A percentile compares a stretch with the other conserved stretches of the same genome.
phyloP scores from a whole-genome alignment of 2,797 vertebrate genomes.

The Phataginus tetradactyla region DNA sequence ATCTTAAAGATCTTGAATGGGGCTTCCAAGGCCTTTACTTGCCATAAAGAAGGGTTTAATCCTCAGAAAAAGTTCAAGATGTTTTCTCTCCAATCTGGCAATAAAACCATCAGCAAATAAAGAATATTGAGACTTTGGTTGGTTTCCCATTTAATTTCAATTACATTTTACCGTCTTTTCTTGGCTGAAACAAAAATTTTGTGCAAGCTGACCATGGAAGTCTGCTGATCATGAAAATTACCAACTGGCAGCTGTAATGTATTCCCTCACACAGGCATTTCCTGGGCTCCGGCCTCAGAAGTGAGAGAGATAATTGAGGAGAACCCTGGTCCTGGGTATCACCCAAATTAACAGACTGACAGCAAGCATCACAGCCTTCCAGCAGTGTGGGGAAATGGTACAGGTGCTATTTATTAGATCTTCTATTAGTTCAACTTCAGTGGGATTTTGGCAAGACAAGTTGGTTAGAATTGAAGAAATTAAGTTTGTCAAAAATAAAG shows the following conservation, averaged over 20 bases:
- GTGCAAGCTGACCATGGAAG: neutral
- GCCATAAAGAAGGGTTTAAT: neutral
- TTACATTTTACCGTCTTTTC: neutral
- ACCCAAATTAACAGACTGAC: neutral
- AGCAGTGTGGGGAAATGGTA: neutral
- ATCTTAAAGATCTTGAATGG: neutral
- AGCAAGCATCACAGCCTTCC: neutral
- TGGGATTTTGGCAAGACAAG: neutral
- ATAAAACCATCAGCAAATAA: neutral
- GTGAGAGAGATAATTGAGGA: neutral
- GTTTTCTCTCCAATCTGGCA: neutral
- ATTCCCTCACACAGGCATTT: neutral
- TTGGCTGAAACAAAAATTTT: neutral
- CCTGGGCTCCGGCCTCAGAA: neutral
- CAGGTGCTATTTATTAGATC: neutral
- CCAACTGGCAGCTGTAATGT: neutral
- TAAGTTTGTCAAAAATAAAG: conserved; percentile 6
- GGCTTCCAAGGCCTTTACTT: neutral
- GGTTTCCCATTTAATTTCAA: neutral
- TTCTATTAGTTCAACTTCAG: neutral
- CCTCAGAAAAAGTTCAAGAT: neutral
- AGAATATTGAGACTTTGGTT: neutral
- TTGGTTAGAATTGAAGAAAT: neutral
- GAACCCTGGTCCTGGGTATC: neutral
- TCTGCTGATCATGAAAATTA: conserved; percentile 56